Evolutionary conservation across 2,888 invertebrate species (phyloP), one percentile per base, ranked within the genome.

Genomic region (Drosophila merina): DNA sequence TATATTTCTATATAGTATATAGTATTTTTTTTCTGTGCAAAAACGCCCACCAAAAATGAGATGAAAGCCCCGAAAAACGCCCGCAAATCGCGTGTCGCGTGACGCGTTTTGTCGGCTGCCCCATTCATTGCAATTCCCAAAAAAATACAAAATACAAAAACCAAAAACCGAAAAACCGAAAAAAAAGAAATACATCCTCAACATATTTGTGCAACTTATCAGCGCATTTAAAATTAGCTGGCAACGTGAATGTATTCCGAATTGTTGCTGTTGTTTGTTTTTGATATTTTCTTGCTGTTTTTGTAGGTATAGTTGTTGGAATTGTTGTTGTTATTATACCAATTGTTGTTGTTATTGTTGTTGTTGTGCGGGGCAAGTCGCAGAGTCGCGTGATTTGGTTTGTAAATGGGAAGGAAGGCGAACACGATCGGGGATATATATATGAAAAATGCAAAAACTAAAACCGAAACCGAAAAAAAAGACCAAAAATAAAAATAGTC

Each of bases 151-250:
- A 49, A 49, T 28, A 42, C 40, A 42, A 42, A 42, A 42, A 20
- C 36, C 33, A 40, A 42, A 40, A 40, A 40, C 12, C 52, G 26
- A 59, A 45, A 60, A 54, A 40, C 12, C 52, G 28, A 59, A 45
- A 33, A 50, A 38, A 45, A 30, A 48, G 31, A 60, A 56, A 67
- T 49, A 79, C 84, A 86, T 83, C 79, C 80, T 74, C 81, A 77
- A 54, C 77, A 81, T 81, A 87, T 81, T 81, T 81, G 85, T 87
- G 87, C 85, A 87, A 81, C 85, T 81, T 81, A 81, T 86, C 87
- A 87, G 87, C 81, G 87, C 78, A 81, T 81, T 81, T 81, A 81
- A 81, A 87, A 87, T 81, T 87, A 81, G 87, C 81, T 48, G 68
- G 47, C 84, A 69, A 54, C 59, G 57, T 72, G 54, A 67, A 66